A percentile compares a stretch with the other conserved stretches of the same genome.
phyloP scores from a whole-genome alignment of 1,140 invertebrate species.

The Platyura marginata region DNA sequence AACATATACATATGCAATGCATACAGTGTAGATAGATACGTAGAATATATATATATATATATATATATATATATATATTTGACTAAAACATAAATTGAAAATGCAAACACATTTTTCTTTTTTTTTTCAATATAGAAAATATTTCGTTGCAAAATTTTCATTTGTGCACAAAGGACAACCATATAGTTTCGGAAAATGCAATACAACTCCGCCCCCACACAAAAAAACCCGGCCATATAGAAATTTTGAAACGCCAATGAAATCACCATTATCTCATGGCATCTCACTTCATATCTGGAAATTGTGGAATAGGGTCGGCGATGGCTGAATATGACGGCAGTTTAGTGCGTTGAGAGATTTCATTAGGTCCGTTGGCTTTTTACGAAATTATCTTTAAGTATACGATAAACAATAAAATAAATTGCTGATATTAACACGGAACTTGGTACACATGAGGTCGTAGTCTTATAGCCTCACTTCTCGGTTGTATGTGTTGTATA shows the following conservation, averaged over 20 bases:
- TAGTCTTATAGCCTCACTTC: neutral
- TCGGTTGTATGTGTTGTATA: neutral
- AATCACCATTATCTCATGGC: neutral
- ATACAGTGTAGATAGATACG: too few species aligned
- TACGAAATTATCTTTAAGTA: neutral
- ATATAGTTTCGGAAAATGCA: neutral
- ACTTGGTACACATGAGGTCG: conserved; percentile 1
- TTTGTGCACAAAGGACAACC: too few species aligned
- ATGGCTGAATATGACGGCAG: neutral
- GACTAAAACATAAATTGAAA: neutral
- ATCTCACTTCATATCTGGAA: too few species aligned
- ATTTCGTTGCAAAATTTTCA: too few species aligned
- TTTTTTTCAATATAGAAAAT: too few species aligned
- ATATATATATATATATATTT: neutral
- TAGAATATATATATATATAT: too few species aligned
- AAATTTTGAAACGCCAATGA: too few species aligned
- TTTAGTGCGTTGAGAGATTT: neutral
- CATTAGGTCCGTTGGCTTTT: neutral
- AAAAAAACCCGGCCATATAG: neutral
- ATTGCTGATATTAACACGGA: neutral
- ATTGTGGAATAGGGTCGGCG: neutral
- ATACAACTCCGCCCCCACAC: neutral
- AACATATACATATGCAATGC: too few species aligned
- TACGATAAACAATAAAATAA: neutral
- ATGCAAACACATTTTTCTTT: neutral